Evolutionary conservation across 1,140 invertebrate species (phyloP), one percentile per base, ranked within the genome.

Genomic region (Venturia canescens): DNA sequence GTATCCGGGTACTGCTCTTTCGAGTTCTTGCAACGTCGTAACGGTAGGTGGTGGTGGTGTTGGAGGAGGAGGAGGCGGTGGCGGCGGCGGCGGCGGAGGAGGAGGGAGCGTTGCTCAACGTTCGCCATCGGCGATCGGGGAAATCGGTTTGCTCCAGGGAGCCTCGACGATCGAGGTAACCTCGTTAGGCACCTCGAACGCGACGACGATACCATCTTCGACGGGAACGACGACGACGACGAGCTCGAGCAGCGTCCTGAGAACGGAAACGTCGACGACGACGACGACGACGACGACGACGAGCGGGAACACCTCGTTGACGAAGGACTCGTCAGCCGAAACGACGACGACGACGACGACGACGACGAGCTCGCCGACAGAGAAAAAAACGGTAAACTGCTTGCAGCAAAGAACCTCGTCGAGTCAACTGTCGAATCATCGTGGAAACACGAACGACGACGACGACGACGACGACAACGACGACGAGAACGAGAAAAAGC

Each of bases 1-100:
- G 80, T 92, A 88, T 91, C 91, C 85, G 92, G 79, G 75, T 77
- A 53, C 75, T 77, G 75, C 69, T 72, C 71, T 78, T 48, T 82
- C 87, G 90, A 92, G 80, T 60, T 80, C 78, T 70, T 81, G 82
- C 84, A 85, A 80, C 71, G 69, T 80, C 34, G 83, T 69, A 31
- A 69, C 71, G 76, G 66, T 69, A 69, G 66, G 80, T 27, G 83
- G 83, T 69, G 80, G 80, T 75, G 63, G 76, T 2, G 79, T 63
- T 76, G 66, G 80, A 78, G 74, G 80, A 74, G 66, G 80, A 80
- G 74, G 80, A 78, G 29, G 78, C 71, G 44, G 38, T 57, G 60
- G 60, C 76, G 38, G 82, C 38, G 44, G 38, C 69, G 60, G 60
- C 76, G 38, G 82, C 38, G 76, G 50, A 53, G 63, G 78, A 16